These are phyloP conservation scores for Panagrolaimus sp. DNA, from an alignment of 1,140 invertebrate species.

Conservation along the genomic window DNA sequence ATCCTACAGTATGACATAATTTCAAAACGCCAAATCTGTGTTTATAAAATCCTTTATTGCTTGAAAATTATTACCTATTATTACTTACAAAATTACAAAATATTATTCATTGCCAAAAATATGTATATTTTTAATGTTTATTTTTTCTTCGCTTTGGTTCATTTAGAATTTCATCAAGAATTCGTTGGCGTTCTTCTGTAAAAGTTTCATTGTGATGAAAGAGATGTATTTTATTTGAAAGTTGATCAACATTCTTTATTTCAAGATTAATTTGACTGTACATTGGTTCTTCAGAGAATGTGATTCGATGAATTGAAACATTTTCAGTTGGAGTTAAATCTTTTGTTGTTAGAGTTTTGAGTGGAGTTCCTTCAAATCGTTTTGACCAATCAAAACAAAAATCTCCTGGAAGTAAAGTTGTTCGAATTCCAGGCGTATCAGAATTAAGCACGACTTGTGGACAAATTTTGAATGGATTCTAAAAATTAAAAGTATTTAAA, in stretches of 20 bases:
- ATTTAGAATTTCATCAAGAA: too few species aligned
- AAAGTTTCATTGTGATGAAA: conserved; percentile 6
- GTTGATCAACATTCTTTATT: neutral
- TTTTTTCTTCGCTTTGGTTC: too few species aligned
- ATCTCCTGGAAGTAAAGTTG: neutral
- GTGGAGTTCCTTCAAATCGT: neutral
- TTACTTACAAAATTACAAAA: too few species aligned
- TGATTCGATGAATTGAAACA: conserved; percentile 1
- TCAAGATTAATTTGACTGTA: neutral
- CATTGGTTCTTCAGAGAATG: neutral
- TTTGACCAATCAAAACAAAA: conserved; percentile 9
- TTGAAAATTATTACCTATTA: too few species aligned
- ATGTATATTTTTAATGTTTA: too few species aligned
- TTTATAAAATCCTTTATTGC: too few species aligned
- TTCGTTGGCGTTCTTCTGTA: neutral
- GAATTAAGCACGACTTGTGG: neutral
- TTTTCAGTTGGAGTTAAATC: neutral
- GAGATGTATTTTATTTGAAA: neutral
- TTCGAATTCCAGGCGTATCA: neutral
- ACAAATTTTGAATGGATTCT: conserved; percentile 1
- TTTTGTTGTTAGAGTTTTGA: neutral
- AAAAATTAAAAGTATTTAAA: too few species aligned
- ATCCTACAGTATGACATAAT: too few species aligned
- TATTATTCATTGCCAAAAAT: too few species aligned
- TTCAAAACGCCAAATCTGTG: too few species aligned